Conservation (phyloP, 2,888 invertebrate genomes). For the Netelia virgata region DNA sequence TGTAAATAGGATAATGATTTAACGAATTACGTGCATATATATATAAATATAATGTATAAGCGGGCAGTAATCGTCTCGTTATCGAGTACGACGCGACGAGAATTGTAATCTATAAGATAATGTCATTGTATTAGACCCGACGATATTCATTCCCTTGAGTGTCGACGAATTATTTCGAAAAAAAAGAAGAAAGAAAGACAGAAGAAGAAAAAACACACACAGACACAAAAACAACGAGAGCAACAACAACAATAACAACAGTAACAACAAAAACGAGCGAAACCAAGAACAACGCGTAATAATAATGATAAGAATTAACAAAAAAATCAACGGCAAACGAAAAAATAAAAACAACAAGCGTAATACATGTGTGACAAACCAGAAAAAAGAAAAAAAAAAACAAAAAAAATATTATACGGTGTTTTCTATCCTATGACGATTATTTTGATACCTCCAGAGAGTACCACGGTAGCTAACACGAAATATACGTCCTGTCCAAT, state of each 20-base stretch:
- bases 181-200: constrained; percentile 54
- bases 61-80: constrained; percentile 55
- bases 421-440: constrained; percentile 82
- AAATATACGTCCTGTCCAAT: constrained; percentile 75
- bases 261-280: neutral
- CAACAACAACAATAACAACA: constrained; percentile 2
- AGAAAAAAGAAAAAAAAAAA: constrained; percentile 37
- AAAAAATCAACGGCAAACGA: constrained; percentile 45
- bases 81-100: constrained; percentile 45
- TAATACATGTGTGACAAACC: constrained; percentile 55
- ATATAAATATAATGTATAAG: constrained; percentile 52
- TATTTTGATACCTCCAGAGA: constrained; percentile 82
- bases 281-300: constrained; percentile 27
- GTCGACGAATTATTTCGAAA: constrained; percentile 66
- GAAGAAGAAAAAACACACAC: constrained; percentile 25
- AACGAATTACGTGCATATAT: constrained; percentile 73
- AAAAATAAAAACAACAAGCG: constrained; percentile 49
- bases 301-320: constrained; percentile 22
- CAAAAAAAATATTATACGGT: constrained; percentile 75
- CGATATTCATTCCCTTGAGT: constrained; percentile 65
- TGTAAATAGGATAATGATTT: constrained; percentile 83
- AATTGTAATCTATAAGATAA: constrained; percentile 69
- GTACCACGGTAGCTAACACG: constrained; percentile 72
- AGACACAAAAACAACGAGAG: neutral
- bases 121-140: constrained; percentile 58